phyloP scores from a whole-genome alignment of 53 echinoderm and acorn worm genomes.

The Echinarachnius parma region DNA sequence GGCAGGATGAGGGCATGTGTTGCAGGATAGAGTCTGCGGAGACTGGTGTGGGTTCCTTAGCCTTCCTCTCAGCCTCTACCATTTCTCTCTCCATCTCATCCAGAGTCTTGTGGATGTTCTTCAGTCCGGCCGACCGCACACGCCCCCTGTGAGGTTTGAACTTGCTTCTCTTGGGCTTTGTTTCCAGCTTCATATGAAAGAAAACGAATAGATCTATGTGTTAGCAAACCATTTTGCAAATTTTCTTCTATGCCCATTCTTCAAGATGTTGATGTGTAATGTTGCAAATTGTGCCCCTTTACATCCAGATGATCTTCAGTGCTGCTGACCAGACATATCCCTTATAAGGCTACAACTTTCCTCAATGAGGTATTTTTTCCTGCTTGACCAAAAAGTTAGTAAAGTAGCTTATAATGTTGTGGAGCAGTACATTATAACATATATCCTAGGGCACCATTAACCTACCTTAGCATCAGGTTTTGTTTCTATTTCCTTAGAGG shows the following conservation, averaged over 20 bases:
- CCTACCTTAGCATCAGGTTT: not conserved
- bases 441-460: too few relatives aligned
- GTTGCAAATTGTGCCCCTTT: not conserved
- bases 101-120: constrained; percentile 75
- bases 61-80: constrained; percentile 48
- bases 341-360: too few relatives aligned
- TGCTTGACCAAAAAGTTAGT: too few relatives aligned
- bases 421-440: too few relatives aligned
- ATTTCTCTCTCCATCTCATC: constrained; percentile 85
- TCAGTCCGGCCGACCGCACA: constrained; percentile 75
- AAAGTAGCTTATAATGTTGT: too few relatives aligned
- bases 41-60: constrained; percentile 43
- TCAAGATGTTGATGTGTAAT: not conserved
- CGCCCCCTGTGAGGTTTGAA: constrained; percentile 89
- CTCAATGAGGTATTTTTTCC: too few relatives aligned
- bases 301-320: too few relatives aligned
- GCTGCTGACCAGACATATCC: too few relatives aligned
- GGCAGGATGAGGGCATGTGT: constrained; percentile 98
- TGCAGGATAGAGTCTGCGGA: constrained; percentile 57
- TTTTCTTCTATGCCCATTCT: not conserved
- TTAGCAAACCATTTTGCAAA: too few relatives aligned
- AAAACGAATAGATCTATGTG: too few relatives aligned
- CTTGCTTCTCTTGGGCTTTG: constrained; percentile 63
- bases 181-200: constrained; percentile 18
- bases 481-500: constrained; percentile 1